Percentiles rank a stretch among this genome's conserved stretches.
Conservation (phyloP, 2,888 invertebrate species). For the Halictus ligatus region DNA sequence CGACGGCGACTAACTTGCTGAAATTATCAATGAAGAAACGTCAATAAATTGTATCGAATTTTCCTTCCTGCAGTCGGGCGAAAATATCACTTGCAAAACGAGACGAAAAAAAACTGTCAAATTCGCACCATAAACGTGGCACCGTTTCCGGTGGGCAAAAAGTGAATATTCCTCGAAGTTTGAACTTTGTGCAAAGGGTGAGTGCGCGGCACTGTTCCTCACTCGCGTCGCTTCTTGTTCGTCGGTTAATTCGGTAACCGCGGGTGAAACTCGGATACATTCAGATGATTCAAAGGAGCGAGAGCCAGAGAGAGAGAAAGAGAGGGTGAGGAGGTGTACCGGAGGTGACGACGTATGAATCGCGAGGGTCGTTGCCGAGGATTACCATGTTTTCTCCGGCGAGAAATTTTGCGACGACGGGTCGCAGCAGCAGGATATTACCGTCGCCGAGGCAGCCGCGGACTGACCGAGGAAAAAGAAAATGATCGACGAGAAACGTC, state of each 20-base stretch:
- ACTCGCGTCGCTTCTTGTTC: not conserved
- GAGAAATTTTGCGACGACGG: not conserved
- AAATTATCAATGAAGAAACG: not conserved
- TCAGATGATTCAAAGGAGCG: not conserved
- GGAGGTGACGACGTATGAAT: not conserved
- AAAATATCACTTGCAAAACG: too few relatives aligned
- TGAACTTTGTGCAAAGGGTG: too few relatives aligned
- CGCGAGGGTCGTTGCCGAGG: not conserved
- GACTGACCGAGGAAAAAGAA: not conserved
- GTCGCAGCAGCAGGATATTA: not conserved
- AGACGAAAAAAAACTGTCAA: too few relatives aligned
- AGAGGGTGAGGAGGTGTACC: not conserved
- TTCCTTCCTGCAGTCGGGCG: too few relatives aligned
- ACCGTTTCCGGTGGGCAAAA: too few relatives aligned
- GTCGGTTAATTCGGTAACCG: not conserved
- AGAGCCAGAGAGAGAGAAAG: too few relatives aligned
- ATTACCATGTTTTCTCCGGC: not conserved
- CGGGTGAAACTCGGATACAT: not conserved
- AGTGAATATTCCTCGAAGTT: too few relatives aligned
- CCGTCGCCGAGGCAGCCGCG: not conserved
- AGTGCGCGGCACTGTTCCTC: too few relatives aligned
- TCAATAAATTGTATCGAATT: not conserved
- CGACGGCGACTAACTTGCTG: not conserved
- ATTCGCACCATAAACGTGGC: too few relatives aligned
- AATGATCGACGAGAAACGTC: conserved; percentile 24